These are phyloP conservation scores for Pelagia noctiluca DNA, from an alignment of 30 jellyfish, hydroid and myxozoan species.

Conservation along the genomic window DNA sequence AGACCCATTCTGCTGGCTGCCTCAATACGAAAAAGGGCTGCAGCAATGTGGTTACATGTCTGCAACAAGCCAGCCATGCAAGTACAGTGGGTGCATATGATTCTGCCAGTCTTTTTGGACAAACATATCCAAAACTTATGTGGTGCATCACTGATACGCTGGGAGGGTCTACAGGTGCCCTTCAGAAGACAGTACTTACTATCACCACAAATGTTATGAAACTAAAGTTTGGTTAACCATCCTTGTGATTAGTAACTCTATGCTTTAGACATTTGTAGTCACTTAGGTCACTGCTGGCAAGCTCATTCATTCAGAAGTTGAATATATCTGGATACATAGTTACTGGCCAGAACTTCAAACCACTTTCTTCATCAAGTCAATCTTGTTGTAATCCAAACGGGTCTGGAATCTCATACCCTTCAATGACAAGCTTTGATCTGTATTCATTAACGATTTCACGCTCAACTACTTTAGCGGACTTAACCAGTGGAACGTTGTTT, in stretches of 20 bases:
- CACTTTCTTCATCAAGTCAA: conserved; percentile 57
- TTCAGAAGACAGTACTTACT: conserved; percentile 41
- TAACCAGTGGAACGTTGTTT: too few relatives aligned
- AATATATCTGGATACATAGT: neutral
- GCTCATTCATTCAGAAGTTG: neutral
- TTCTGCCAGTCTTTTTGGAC: conserved; percentile 15
- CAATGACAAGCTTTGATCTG: conserved; percentile 1
- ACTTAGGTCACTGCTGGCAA: conserved; percentile 13
- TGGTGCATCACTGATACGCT: conserved; percentile 54
- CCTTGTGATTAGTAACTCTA: neutral
- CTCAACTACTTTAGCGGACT: too few relatives aligned
- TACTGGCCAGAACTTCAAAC: conserved; percentile 14
- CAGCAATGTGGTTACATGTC: conserved; percentile 80
- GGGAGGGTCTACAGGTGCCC: conserved; percentile 69
- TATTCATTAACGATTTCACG: conserved; percentile 9
- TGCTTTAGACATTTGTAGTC: conserved; percentile 13
- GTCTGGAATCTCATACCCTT: conserved; percentile 36
- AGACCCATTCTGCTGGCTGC: conserved; percentile 78
- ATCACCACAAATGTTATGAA: conserved; percentile 18
- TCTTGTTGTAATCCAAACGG: conserved; percentile 39
- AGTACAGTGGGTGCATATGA: conserved; percentile 58
- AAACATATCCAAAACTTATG: conserved; percentile 66
- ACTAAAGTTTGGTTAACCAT: neutral
- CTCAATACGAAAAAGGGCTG: conserved; percentile 78
- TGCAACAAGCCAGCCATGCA: conserved; percentile 88